Conservation (phyloP, 1,140 invertebrate species). For the Drosophila ohnishii region DNA sequence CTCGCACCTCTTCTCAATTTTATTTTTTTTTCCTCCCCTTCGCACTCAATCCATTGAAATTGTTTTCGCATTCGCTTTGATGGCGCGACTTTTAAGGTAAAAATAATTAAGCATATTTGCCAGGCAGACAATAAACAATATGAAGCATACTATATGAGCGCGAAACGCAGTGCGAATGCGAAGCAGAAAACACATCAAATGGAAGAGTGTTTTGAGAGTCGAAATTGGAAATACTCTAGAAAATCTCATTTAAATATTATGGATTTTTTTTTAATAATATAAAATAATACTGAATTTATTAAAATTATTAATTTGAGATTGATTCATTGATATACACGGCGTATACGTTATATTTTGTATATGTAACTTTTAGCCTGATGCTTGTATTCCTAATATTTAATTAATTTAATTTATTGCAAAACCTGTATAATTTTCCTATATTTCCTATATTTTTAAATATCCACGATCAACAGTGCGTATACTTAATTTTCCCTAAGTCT, state of each 20-base stretch:
- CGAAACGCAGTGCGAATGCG: slow-evolving; percentile 57
- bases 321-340: background rate
- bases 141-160: slow-evolving; percentile 55
- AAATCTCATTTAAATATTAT: background rate
- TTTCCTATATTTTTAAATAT: background rate
- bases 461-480: background rate
- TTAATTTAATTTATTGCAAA: background rate
- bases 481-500: background rate
- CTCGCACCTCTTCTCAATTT: background rate
- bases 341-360: background rate
- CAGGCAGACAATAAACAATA: slow-evolving; percentile 55
- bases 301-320: background rate
- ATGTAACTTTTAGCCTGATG: background rate
- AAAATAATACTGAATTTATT: background rate
- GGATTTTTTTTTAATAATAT: background rate
- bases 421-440: background rate
- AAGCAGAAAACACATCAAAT: slow-evolving; percentile 36
- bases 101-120: slow-evolving; percentile 81
- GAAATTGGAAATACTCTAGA: slow-evolving; percentile 20
- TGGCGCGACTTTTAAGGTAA: slow-evolving; percentile 80
- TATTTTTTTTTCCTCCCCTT: background rate
- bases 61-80: slow-evolving; percentile 76
- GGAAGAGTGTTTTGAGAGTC: background rate
- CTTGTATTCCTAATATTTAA: background rate
- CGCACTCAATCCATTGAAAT: slow-evolving; percentile 47